A percentile compares a stretch with the other conserved stretches of the same genome.
Evolutionary conservation across 2,888 invertebrate genomes (phyloP).

Genomic region (Dilophus febrilis): DNA sequence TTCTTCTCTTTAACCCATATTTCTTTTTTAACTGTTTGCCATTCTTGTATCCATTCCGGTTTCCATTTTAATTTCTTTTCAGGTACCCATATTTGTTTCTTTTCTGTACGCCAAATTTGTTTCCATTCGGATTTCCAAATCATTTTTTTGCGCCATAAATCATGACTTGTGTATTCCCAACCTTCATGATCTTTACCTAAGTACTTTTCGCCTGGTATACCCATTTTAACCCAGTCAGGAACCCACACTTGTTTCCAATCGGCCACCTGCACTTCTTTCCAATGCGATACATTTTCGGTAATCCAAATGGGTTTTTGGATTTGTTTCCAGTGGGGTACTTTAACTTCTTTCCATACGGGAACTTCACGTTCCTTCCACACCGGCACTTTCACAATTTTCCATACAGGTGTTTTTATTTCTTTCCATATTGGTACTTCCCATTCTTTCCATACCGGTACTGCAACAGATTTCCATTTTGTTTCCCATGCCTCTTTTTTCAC

Average conservation of each 20-base stretch:
- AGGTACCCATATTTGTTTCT: constrained; percentile 38
- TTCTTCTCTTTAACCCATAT: constrained; percentile 47
- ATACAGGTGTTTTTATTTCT: constrained; percentile 52
- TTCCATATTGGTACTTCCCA: constrained; percentile 59
- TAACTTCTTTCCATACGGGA: constrained; percentile 47
- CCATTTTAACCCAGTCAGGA: constrained; percentile 14
- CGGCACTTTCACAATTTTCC: constrained; percentile 34
- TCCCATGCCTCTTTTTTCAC: constrained; percentile 59
- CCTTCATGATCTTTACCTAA: constrained; percentile 46
- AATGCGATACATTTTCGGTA: constrained; percentile 36
- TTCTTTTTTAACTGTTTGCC: constrained; percentile 53
- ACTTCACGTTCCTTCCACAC: constrained; percentile 50
- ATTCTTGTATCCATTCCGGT: constrained; percentile 44
- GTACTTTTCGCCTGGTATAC: constrained; percentile 43
- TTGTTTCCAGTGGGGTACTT: constrained; percentile 52
- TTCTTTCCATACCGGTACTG: constrained; percentile 62
- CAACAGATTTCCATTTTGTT: constrained; percentile 57
- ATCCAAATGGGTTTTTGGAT: constrained; percentile 64
- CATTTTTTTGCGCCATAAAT: constrained; percentile 49
- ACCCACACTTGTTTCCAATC: constrained; percentile 40
- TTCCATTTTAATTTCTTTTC: constrained; percentile 50
- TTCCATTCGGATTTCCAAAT: constrained; percentile 56
- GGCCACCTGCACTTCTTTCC: constrained; percentile 38
- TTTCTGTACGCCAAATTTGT: constrained; percentile 38
- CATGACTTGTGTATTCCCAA: constrained; percentile 50